Evolutionary conservation across 2,113 vertebrate species (phyloP).

Genomic region (Hypocryptadius cinnamomeus): DNA sequence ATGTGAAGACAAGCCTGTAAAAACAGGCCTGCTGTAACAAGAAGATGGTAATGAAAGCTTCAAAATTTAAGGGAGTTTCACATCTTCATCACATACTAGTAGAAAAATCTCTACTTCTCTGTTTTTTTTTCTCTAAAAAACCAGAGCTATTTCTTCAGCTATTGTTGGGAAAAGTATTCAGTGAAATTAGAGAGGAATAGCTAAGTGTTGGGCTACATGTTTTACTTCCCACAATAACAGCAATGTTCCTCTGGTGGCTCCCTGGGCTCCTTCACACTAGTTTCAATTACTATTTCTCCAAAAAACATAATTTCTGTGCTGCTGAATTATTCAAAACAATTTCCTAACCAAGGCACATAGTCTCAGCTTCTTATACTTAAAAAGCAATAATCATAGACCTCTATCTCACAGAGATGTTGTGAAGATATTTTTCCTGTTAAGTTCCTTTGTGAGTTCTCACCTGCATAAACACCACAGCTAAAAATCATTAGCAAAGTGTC

Average conservation of each 20-base stretch:
- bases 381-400: background rate
- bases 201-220: background rate
- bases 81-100: background rate
- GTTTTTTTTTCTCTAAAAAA: background rate
- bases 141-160: too few relatives aligned
- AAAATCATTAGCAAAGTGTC: background rate
- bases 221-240: background rate
- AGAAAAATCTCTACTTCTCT: background rate
- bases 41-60: background rate
- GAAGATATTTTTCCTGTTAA: background rate
- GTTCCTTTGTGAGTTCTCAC: background rate
- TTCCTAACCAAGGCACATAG: background rate
- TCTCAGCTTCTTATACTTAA: background rate
- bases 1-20: background rate
- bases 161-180: background rate
- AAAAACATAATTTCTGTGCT: background rate
- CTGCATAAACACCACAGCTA: background rate
- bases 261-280: background rate
- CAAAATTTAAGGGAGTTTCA: background rate
- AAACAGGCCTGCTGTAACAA: background rate
- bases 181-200: background rate
- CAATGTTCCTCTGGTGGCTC: background rate
- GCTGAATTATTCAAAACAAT: background rate
- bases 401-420: background rate
- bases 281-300: background rate